Evolutionary conservation across 30 jellyfish, hydroid and myxozoan genomes (phyloP).

Genomic region (Hydra vulgaris): DNA sequence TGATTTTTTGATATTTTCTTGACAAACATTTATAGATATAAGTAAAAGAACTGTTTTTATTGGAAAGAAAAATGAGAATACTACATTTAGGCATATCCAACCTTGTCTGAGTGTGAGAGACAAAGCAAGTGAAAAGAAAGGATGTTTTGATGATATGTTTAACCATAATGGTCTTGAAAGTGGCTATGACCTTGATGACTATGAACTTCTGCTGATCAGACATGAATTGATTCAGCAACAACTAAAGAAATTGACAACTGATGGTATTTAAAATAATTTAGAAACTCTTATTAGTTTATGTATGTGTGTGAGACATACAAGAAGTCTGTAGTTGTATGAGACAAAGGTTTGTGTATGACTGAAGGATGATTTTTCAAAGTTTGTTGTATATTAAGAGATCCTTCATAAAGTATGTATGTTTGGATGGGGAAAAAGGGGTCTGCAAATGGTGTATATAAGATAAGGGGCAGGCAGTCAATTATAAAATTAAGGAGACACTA

Average conservation of each 20-base stretch:
- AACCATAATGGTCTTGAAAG: background rate
- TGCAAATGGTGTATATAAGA: no score
- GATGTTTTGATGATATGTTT: background rate
- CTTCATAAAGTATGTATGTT: no score
- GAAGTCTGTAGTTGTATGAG: no score
- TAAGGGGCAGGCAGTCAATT: no score
- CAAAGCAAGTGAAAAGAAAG: background rate
- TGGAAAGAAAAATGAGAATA: background rate
- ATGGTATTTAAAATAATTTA: background rate
- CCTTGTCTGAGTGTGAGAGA: background rate
- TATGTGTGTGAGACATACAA: no score
- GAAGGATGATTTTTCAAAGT: no score
- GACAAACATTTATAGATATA: background rate
- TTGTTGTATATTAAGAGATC: no score
- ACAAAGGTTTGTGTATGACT: no score
- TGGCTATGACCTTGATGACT: conserved; percentile 60
- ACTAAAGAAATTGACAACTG: conserved; percentile 17
- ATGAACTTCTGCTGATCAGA: conserved; percentile 52
- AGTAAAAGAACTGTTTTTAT: background rate
- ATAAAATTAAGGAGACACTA: no score
- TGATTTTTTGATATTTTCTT: no score
- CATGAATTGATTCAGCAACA: conserved; percentile 81
- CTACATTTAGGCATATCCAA: background rate
- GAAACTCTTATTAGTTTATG: no score
- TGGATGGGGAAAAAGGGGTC: no score